Percentiles rank a stretch among this genome's conserved stretches.
Conservation (phyloP, 2,113 vertebrate species). For the Cheirogaleus medius region DNA sequence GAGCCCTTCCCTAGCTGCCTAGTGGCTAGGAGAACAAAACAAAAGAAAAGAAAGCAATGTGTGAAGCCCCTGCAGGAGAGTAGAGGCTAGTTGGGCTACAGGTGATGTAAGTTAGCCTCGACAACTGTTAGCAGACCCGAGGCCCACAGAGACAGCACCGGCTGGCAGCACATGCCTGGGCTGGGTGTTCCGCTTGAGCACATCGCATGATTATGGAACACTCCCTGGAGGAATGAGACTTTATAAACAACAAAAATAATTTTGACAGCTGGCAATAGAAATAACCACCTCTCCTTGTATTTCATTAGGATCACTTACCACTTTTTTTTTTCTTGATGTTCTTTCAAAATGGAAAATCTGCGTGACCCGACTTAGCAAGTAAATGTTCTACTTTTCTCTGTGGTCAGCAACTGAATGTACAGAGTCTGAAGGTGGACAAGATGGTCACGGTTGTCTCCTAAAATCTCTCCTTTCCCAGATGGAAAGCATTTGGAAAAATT, state of each 20-base stretch:
- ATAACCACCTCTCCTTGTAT: not conserved
- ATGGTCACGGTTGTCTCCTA: not conserved
- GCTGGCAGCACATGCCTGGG: not conserved
- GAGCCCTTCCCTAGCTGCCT: not conserved
- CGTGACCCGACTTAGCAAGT: not conserved
- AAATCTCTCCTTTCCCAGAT: not conserved
- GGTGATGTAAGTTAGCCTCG: not conserved
- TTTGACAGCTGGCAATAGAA: not conserved
- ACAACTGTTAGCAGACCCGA: not conserved
- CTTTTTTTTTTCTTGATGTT: not conserved
- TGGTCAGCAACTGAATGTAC: not conserved
- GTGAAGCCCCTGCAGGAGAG: not conserved
- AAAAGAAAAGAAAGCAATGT: not conserved
- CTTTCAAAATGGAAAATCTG: not conserved
- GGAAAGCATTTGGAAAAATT: slow-evolving; percentile 31
- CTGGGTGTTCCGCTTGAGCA: not conserved
- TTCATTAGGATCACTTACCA: not conserved
- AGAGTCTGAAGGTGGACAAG: not conserved
- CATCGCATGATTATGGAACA: not conserved
- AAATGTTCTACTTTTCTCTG: accelerated
- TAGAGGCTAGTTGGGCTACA: not conserved
- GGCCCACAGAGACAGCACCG: not conserved
- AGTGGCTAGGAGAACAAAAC: too few species aligned
- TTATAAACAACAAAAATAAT: not conserved
- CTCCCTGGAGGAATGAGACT: not conserved